phyloP scores from a whole-genome alignment of 2,113 vertebrate species.

The Poeciliopsis prolifica region DNA sequence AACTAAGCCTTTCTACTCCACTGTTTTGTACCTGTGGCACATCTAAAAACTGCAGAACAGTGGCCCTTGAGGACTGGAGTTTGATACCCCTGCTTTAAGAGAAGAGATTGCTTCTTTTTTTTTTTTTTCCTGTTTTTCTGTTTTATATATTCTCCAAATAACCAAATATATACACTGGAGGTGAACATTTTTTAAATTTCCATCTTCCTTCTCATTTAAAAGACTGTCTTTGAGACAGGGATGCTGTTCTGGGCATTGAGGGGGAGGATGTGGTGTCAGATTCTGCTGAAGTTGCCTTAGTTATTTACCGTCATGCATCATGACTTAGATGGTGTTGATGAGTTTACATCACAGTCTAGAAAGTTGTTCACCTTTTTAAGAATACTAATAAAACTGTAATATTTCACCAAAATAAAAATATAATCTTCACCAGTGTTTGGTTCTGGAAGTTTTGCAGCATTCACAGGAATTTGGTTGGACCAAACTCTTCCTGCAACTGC shows the following conservation, averaged over 20 bases:
- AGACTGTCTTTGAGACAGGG: conserved; percentile 6
- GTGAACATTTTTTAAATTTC: neutral
- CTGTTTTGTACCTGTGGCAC: no score
- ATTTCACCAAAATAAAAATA: neutral
- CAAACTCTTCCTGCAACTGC: neutral
- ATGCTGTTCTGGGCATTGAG: neutral
- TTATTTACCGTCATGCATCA: conserved; percentile 19
- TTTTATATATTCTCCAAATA: conserved; percentile 1
- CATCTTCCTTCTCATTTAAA: neutral
- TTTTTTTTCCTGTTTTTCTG: conserved; percentile 9
- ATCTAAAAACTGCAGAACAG: no score
- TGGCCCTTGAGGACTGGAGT: no score
- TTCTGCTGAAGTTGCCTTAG: conserved; percentile 66
- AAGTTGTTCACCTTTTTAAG: neutral
- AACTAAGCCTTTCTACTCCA: no score
- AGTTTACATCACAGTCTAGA: conserved; percentile 29
- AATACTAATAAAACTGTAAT: neutral
- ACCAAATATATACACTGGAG: neutral
- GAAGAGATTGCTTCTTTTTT: neutral
- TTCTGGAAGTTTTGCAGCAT: neutral
- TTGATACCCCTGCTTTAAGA: neutral
- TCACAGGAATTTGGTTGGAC: neutral
- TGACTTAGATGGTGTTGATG: conserved; percentile 1
- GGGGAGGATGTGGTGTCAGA: neutral
- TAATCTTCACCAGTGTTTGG: neutral